Conservation (phyloP, 2,888 invertebrate genomes). For the Drosophila borborema region DNA sequence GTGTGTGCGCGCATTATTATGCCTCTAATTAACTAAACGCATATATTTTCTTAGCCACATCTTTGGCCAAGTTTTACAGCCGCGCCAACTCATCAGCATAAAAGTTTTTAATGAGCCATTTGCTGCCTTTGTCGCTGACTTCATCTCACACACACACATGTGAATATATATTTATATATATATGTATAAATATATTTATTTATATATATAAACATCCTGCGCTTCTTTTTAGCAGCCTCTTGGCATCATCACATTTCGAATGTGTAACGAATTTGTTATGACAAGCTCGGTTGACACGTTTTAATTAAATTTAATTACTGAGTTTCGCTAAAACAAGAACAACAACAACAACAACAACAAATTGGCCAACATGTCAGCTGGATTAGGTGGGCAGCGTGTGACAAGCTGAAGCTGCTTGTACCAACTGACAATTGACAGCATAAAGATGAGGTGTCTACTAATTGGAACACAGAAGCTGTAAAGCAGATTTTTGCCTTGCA, state of each 20-base stretch:
- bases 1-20: conserved; percentile 61
- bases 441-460: conserved; percentile 35
- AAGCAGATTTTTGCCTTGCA: conserved; percentile 24
- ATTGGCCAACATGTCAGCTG: conserved; percentile 54
- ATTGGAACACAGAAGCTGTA: conserved; percentile 50
- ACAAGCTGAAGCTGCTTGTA: conserved; percentile 26
- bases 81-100: conserved; percentile 70
- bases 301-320: conserved; percentile 79
- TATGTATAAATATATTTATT: neutral
- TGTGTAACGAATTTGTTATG: conserved; percentile 71
- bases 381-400: conserved; percentile 42
- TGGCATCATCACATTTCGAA: conserved; percentile 22
- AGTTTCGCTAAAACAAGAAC: conserved; percentile 35
- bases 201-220: conserved; percentile 5
- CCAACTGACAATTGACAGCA: conserved; percentile 48
- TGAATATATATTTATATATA: neutral
- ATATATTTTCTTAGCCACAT: conserved; percentile 64
- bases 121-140: conserved; percentile 52
- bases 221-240: conserved; percentile 24
- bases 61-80: conserved; percentile 59
- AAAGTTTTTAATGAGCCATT: conserved; percentile 78
- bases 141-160: neutral
- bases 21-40: conserved; percentile 70
- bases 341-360: conserved; percentile 36
- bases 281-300: conserved; percentile 78